Evolutionary conservation across 2,888 invertebrate genomes (phyloP).

Genomic region (Metacarcinus magister): DNA sequence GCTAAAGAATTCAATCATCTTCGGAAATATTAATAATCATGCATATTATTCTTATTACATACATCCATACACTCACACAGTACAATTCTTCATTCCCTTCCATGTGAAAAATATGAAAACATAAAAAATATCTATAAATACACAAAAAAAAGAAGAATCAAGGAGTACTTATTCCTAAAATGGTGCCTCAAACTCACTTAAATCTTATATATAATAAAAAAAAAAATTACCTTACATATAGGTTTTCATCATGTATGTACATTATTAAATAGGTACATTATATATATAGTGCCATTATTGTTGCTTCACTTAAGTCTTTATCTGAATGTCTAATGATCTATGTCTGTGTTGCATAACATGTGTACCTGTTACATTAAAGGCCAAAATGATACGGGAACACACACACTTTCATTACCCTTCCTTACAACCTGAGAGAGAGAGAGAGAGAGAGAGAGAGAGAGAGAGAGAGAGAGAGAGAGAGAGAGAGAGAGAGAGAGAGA

Average conservation of each 20-base stretch:
- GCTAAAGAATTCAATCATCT: not conserved
- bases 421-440: too few species aligned
- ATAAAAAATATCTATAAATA: not conserved
- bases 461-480: constrained; percentile 60
- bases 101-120: not conserved
- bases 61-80: not conserved
- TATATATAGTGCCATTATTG: not conserved
- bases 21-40: not conserved
- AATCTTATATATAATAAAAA: not conserved
- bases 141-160: not conserved
- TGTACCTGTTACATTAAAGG: constrained; percentile 53
- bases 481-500: constrained; percentile 56
- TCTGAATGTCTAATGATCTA: constrained; percentile 17
- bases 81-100: not conserved
- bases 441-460: constrained; percentile 57
- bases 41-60: not conserved
- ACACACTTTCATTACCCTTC: not conserved
- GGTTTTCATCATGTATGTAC: not conserved
- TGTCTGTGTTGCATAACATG: constrained; percentile 43
- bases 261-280: not conserved
- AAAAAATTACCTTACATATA: not conserved
- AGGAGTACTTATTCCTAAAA: not conserved
- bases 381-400: not conserved
- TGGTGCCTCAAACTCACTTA: constrained; percentile 19
- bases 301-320: not conserved